A percentile compares a stretch with the other conserved stretches of the same genome.
These are phyloP conservation scores for Bovichtus diacanthus DNA, from an alignment of 2,797 vertebrate species.

Conservation along the genomic window DNA sequence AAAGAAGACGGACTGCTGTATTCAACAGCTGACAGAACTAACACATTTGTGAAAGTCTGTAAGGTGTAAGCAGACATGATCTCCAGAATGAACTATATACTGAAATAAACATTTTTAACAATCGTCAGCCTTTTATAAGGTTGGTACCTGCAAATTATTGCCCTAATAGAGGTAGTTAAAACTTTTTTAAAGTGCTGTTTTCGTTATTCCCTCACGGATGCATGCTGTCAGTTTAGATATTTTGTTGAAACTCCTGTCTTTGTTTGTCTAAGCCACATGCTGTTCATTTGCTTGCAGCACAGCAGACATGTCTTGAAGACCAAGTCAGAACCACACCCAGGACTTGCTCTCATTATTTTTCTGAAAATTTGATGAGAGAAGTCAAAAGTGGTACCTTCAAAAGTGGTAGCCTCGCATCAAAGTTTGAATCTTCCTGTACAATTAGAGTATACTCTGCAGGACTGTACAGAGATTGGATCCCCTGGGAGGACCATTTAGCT, in stretches of 20 bases:
- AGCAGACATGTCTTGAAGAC: slow-evolving; percentile 14
- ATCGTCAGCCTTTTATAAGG: not conserved
- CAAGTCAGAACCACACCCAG: slow-evolving; percentile 6
- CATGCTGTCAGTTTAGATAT: not conserved
- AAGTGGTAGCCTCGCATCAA: slow-evolving; percentile 40
- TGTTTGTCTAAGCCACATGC: not conserved
- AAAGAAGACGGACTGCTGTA: not conserved
- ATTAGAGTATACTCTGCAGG: slow-evolving; percentile 14
- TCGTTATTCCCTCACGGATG: not conserved
- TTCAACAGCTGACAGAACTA: not conserved
- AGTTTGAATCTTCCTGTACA: slow-evolving; percentile 21
- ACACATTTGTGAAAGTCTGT: not conserved
- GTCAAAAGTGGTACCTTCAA: slow-evolving; percentile 31
- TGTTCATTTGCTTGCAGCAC: not conserved
- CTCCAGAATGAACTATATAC: not conserved
- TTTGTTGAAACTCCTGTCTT: not conserved
- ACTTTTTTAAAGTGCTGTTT: too few relatives aligned
- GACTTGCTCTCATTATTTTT: slow-evolving; percentile 21
- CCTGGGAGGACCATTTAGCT: slow-evolving; percentile 5
- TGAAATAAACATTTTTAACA: too few relatives aligned
- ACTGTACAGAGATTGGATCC: slow-evolving; percentile 18
- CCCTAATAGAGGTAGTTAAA: not conserved
- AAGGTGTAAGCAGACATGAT: not conserved
- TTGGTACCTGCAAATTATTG: not conserved
- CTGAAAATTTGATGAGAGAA: slow-evolving; percentile 36